Conservation (phyloP, 2,888 invertebrate species). For the Sthenelais limicola region DNA sequence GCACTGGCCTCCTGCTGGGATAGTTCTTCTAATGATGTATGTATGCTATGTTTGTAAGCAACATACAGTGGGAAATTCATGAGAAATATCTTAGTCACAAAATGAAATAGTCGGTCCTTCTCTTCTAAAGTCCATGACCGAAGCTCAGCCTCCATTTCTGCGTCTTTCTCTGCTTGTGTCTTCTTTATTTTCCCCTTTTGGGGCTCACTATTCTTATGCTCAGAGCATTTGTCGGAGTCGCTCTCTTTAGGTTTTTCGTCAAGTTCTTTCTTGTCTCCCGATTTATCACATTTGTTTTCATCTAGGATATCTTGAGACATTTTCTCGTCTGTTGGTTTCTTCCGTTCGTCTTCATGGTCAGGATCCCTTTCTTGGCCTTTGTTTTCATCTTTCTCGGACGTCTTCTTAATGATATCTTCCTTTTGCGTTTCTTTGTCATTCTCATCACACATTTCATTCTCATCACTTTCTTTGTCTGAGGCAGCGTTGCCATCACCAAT, state of each 20-base stretch:
- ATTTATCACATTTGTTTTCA: too few species aligned
- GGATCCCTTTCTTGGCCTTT: too few species aligned
- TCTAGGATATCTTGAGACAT: constrained; percentile 65
- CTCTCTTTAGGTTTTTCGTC: constrained; percentile 11
- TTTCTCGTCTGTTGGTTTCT: constrained; percentile 16
- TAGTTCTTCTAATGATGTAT: constrained; percentile 85
- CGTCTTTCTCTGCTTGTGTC: constrained; percentile 7
- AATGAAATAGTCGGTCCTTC: constrained; percentile 88
- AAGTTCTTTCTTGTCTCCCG: constrained; percentile 47
- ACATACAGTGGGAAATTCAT: constrained; percentile 84
- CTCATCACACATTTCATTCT: background rate
- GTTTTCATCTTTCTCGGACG: too few species aligned
- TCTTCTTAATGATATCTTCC: too few species aligned
- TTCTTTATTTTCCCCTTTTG: constrained; percentile 2
- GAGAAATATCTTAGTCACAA: constrained; percentile 89
- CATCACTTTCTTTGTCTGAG: background rate
- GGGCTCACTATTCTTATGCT: background rate
- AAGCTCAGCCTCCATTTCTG: constrained; percentile 7
- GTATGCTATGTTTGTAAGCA: constrained; percentile 86
- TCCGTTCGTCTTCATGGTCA: background rate
- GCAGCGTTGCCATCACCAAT: background rate
- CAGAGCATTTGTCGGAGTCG: constrained; percentile 33
- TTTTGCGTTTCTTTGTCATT: constrained; percentile 1
- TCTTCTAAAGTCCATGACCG: constrained; percentile 83
- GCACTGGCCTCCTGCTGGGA: constrained; percentile 87